Conservation (phyloP, 2,113 vertebrate species). For the Pandion haliaetus region DNA sequence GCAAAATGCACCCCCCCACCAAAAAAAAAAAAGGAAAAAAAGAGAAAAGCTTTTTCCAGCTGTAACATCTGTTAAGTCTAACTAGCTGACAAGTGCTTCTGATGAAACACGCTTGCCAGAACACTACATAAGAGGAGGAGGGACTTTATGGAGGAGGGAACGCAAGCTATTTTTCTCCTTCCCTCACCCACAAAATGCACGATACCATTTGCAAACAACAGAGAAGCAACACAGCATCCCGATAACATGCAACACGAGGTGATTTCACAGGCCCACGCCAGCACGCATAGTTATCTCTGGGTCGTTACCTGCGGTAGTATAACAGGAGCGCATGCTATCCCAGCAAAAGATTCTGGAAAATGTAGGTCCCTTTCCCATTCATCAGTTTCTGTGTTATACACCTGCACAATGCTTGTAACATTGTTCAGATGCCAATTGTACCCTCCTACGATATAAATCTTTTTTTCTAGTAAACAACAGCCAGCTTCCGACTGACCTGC, state of each 20-base stretch:
- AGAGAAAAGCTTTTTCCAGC: not conserved
- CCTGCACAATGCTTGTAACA: slow-evolving; percentile 94
- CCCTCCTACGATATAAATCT: slow-evolving; percentile 92
- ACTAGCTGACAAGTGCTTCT: not conserved
- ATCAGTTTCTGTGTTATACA: slow-evolving; percentile 92
- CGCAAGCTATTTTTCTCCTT: not conserved
- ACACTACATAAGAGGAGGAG: not conserved
- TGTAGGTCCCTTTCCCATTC: slow-evolving; percentile 98
- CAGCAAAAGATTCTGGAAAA: slow-evolving; percentile 94
- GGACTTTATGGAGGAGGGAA: not conserved
- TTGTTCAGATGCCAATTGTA: slow-evolving; percentile 99
- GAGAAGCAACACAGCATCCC: not conserved
- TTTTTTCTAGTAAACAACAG: slow-evolving; percentile 87
- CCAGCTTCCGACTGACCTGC: slow-evolving; percentile 93
- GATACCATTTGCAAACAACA: not conserved
- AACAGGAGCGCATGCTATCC: slow-evolving; percentile 85
- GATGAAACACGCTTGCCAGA: not conserved
- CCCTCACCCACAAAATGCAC: not conserved
- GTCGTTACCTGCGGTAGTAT: slow-evolving; percentile 82
- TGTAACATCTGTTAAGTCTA: not conserved
- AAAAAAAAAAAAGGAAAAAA: not conserved
- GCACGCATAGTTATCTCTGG: slow-evolving; percentile 64
- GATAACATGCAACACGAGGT: not conserved
- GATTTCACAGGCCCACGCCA: rapidly evolving
- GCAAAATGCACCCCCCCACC: not conserved